phyloP scores from a whole-genome alignment of 2,797 vertebrate genomes.

The Avahi laniger region DNA sequence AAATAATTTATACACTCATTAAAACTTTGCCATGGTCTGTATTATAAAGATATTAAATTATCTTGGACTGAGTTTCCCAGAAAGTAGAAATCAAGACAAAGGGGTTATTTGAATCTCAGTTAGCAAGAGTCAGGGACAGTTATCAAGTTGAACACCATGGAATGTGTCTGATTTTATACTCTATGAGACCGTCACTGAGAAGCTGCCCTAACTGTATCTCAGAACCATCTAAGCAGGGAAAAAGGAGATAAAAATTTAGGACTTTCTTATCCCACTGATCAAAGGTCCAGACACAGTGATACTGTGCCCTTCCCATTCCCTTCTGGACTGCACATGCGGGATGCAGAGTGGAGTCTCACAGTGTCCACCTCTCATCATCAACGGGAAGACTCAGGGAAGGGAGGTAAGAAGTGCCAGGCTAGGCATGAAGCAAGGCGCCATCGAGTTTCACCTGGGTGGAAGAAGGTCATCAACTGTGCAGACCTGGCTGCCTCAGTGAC shows the following conservation, averaged over 20 bases:
- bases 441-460: fast-evolving
- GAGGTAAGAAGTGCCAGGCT: not conserved
- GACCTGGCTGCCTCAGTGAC: not conserved
- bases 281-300: not conserved
- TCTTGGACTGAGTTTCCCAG: not conserved
- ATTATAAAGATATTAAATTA: not conserved
- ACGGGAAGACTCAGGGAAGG: not conserved
- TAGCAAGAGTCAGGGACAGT: not conserved
- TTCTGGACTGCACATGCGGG: not conserved
- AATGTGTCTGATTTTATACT: not conserved
- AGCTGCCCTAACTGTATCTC: not conserved
- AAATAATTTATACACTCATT: not conserved
- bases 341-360: not conserved
- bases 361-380: not conserved
- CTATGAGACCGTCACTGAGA: not conserved
- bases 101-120: too few relatives aligned
- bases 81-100: not conserved
- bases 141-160: not conserved
- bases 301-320: too few relatives aligned
- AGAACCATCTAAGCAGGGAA: not conserved
- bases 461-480: fast-evolving
- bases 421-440: not conserved
- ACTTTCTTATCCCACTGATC: not conserved
- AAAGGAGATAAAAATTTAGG: not conserved
- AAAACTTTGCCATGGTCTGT: not conserved